Percentiles rank a stretch among this genome's conserved stretches.
Conservation (phyloP, 2,888 invertebrate genomes). For the Margaritifera margaritifera region DNA sequence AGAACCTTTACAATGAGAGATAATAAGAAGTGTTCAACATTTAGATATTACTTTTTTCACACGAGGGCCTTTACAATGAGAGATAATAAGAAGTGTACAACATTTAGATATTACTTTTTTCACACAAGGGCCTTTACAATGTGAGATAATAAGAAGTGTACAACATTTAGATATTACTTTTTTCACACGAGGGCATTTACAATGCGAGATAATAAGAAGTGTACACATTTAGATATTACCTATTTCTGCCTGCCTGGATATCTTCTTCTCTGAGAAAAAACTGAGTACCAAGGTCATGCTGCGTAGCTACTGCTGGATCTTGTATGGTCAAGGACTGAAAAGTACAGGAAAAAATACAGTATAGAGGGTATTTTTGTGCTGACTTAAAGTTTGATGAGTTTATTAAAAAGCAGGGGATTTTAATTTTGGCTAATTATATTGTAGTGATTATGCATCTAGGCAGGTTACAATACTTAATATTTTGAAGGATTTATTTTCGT, state of each 20-base stretch:
- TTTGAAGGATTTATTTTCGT: background rate
- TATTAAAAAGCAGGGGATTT: background rate
- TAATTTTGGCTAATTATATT: background rate
- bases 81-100: no score
- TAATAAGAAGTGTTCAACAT: no score
- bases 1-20: no score
- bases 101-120: no score
- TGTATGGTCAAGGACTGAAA: constrained; percentile 69
- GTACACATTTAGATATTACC: constrained; percentile 43
- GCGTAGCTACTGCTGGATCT: constrained; percentile 52
- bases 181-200: no score
- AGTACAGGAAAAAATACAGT: background rate
- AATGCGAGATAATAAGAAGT: no score
- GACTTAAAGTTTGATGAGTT: background rate
- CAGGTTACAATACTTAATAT: background rate
- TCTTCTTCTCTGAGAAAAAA: constrained; percentile 69
- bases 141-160: no score
- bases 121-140: no score
- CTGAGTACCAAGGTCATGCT: constrained; percentile 67
- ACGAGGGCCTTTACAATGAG: no score
- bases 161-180: no score
- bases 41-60: no score
- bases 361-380: no score
- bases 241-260: constrained; percentile 57
- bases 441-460: background rate